Evolutionary conservation across 2,113 vertebrate species (phyloP).

Genomic region (Bostrychus sinensis): DNA sequence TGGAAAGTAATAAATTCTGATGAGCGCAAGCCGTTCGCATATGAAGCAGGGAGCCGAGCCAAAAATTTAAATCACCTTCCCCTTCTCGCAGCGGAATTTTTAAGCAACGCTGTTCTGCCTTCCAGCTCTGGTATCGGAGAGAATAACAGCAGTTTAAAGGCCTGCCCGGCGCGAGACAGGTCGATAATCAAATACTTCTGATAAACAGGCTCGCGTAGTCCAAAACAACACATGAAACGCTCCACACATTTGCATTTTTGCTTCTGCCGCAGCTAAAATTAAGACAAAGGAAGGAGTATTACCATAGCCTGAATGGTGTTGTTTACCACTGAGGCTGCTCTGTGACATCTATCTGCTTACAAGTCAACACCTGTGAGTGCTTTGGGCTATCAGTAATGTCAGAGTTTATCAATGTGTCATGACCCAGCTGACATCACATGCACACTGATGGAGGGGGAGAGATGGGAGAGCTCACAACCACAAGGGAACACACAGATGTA

Average conservation of each 20-base stretch:
- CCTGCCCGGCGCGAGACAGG: neutral
- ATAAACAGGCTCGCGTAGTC: slow-evolving; percentile 1
- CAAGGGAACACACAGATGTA: too few species aligned
- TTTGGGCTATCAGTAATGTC: neutral
- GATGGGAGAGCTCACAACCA: neutral
- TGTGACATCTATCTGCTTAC: neutral
- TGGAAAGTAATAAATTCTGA: slow-evolving; percentile 74
- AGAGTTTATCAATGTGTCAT: neutral
- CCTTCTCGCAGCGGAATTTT: slow-evolving; percentile 28
- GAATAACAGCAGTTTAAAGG: slow-evolving; percentile 34
- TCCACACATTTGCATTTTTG: slow-evolving; percentile 3
- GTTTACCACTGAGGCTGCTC: neutral
- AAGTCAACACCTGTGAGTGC: neutral
- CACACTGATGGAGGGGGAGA: neutral
- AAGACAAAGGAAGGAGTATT: slow-evolving; percentile 3
- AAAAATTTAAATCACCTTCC: slow-evolving; percentile 56
- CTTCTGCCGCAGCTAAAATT: neutral
- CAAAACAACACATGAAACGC: slow-evolving; percentile 13
- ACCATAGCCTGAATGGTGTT: neutral
- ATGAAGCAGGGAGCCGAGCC: slow-evolving; percentile 40
- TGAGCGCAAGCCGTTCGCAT: slow-evolving; percentile 53
- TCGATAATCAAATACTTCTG: slow-evolving; percentile 46
- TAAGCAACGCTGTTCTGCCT: slow-evolving; percentile 32
- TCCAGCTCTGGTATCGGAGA: slow-evolving; percentile 18
- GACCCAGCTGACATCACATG: neutral